A percentile compares a stretch with the other conserved stretches of the same genome.
Evolutionary conservation across 2,797 vertebrate genomes (phyloP).

Genomic region (Pteropus rufus): DNA sequence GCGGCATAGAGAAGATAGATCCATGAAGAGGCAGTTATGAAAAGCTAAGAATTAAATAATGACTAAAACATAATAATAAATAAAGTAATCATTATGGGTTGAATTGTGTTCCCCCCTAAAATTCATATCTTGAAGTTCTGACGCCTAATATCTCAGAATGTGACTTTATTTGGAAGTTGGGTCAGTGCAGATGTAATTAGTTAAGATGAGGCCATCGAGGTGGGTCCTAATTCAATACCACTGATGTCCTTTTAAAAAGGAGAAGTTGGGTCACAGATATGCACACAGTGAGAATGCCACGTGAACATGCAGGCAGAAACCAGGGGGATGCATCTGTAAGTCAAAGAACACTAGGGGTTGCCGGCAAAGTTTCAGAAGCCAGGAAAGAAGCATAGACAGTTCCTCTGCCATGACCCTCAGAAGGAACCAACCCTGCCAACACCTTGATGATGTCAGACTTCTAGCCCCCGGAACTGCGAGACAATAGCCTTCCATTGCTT

Average conservation of each 20-base stretch:
- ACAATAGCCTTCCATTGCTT: neutral
- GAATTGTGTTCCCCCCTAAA: neutral
- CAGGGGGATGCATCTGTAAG: fast-evolving
- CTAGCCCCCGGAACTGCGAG: neutral
- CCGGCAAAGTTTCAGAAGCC: neutral
- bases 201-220: neutral
- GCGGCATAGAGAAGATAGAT: neutral
- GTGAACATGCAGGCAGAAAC: neutral
- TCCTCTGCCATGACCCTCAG: neutral
- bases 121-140: neutral
- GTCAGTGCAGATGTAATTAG: neutral
- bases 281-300: neutral
- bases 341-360: neutral
- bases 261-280: neutral
- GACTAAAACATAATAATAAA: neutral
- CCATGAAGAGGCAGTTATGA: neutral
- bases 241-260: neutral
- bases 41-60: neutral
- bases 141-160: neutral
- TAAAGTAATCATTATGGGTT: neutral
- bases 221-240: neutral
- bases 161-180: constrained; percentile 1
- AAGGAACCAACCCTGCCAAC: neutral
- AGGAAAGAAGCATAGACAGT: neutral
- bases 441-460: neutral